Conservation (phyloP, 2,888 invertebrate genomes). For the Pyrochroa serraticornis region DNA sequence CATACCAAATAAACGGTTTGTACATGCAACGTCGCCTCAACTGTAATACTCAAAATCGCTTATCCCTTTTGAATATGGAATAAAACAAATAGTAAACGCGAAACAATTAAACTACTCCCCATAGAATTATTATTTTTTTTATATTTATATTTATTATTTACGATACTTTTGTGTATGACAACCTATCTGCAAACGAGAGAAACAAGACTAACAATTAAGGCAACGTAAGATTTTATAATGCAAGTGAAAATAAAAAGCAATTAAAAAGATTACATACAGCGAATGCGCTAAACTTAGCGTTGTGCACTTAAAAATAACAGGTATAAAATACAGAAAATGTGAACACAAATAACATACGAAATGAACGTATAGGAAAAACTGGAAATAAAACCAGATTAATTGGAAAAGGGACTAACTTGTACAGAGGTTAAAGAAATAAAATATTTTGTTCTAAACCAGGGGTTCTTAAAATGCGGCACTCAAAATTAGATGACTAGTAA, state of each 20-base stretch:
- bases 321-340: slow-evolving; percentile 22
- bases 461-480: slow-evolving; percentile 11
- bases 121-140: neutral
- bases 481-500: slow-evolving; percentile 12
- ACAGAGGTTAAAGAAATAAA: slow-evolving; percentile 14
- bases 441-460: slow-evolving; percentile 1
- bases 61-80: too few species aligned
- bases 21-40: too few species aligned
- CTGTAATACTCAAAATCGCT: too few species aligned
- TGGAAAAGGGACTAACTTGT: slow-evolving; percentile 9
- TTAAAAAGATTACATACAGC: too few species aligned
- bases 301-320: slow-evolving; percentile 26
- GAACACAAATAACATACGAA: slow-evolving; percentile 9
- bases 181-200: too few species aligned
- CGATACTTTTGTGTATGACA: too few species aligned
- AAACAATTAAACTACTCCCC: too few species aligned
- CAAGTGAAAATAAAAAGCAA: neutral
- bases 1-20: neutral
- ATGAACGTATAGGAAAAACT: slow-evolving; percentile 4
- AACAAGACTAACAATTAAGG: too few species aligned
- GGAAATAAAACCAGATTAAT: slow-evolving; percentile 8
- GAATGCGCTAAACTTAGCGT: slow-evolving; percentile 1
- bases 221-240: neutral
- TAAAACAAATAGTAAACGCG: too few species aligned
- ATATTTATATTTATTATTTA: neutral